Evolutionary conservation across 2,113 vertebrate species (phyloP).

Genomic region (Parotia lawesii): DNA sequence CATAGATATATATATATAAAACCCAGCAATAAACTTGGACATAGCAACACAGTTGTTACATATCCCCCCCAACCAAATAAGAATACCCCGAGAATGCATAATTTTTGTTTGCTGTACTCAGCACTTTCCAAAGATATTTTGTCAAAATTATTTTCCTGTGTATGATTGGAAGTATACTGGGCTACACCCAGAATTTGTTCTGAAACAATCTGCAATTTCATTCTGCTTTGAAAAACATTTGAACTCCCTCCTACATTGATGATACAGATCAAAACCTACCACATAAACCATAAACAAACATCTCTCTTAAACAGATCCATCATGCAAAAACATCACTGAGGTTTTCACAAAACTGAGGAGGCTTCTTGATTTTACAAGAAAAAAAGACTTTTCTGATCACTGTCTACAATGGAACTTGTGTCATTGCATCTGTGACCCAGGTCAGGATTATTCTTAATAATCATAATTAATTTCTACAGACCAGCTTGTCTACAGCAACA

Average conservation of each 20-base stretch:
- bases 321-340: neutral
- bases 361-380: slow-evolving; percentile 10
- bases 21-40: neutral
- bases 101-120: neutral
- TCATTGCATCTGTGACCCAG: slow-evolving; percentile 21
- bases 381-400: slow-evolving; percentile 25
- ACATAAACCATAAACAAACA: neutral
- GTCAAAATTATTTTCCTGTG: neutral
- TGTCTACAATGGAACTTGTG: neutral
- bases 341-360: neutral
- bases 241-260: neutral
- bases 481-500: slow-evolving; percentile 57
- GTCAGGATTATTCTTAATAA: slow-evolving; percentile 70
- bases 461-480: slow-evolving; percentile 69
- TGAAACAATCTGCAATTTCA: neutral
- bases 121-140: neutral
- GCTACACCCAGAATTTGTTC: neutral
- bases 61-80: neutral
- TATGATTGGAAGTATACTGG: neutral
- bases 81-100: rapidly evolving
- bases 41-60: neutral
- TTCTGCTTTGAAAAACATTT: neutral
- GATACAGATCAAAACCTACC: neutral
- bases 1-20: neutral
- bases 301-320: neutral